Base-by-base conservation (phyloP, 2,113 vertebrate species). In the Ceratotherium simum region DNA sequence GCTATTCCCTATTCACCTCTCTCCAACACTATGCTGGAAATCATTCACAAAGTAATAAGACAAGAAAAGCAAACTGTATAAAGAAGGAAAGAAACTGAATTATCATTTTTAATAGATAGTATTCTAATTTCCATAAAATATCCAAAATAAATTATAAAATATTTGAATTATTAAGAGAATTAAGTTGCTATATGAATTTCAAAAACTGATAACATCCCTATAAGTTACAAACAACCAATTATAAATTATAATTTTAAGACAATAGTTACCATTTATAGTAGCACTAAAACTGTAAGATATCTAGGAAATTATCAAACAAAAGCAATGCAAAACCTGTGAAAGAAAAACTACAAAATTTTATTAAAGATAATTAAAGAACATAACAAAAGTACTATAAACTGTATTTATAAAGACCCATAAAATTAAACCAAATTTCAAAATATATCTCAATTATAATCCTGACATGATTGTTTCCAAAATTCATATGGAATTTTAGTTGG, bases 81-180 rank as follows among this genome's bases (percentile, higher is more conserved):
- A 46, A 58, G 48, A 75, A 54, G 21, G 48, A 93, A 84, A 54
- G 11, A 54, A 92, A 69, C 29, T 5, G 23, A 36, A 84, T 75
- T 76, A 56, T 29, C 33, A 70, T 78, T 67, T 96, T 72, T 48
- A 85, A 18, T 75, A 1, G 20, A 67, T 51, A 72, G 20, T 39
- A 95, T 65, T 82, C 20, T 81, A 58, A 80, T 86, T 89, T 67
- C 8, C 18, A n/a, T 18, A 62, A 89, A 96, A 36, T 90, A 79
- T 29, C 39, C 3, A 91, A 21, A 29, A 42, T 69, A 69, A 79
- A 51, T 76, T 69, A 88, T 78, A 58, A 84, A 73, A 60, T 67
- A 75, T 70, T 27, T 83, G 13, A 64, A 87, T 73, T 60, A 83
- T 73, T 72, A 88, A 94, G 2, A 76, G 2, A 89, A 80, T 39